Evolutionary conservation across 1,140 invertebrate genomes (phyloP), one percentile per base, ranked within the genome.

Genomic region (Aphaenogaster rudis): DNA sequence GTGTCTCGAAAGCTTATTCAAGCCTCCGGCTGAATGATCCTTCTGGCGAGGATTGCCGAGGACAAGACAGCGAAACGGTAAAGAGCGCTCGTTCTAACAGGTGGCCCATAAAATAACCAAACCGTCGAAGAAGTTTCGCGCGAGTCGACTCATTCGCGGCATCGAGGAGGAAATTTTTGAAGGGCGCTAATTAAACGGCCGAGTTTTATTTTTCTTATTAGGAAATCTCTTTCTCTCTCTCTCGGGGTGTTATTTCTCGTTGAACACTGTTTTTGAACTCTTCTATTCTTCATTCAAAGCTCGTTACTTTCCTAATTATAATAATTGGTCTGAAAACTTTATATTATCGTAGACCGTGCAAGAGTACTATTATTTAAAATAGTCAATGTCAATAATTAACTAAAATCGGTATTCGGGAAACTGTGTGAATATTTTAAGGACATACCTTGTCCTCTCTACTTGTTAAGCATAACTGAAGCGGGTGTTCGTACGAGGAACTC

Each of bases 21-120:
- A 84, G 17, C 15, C 39, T 15, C 6, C 45, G 54, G n/a, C 4
- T 17, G 45, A 84, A 76, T 48, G 42, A 82, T 76, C 33, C 42
- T 76, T 59, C 69, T 50, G 13, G 28, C 33, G 54, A 76, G 42
- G 17, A 84, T 48, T 8, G 67, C 33, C 39, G 28, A 88, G 50
- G 45, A 81, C 66, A 63, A 77, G 69, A 86, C 9, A 48, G 59
- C 61, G 63, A 64, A 57, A 50, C 57, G 72, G 57, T 42, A 76
- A 91, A 82, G 79, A 74, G 88, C 61, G 28, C 13, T 42, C 67
- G 78, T 86, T 63, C 84, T 90, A 92, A 92, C 91, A 92, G 91
- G 91, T 92, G 91, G 91, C 76, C 77, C 84, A 90, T 92, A 92
- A 91, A 92, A 90, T 88, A 90, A 76, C 71, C 48, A 82, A 88